Evolutionary conservation across 2,113 vertebrate species (phyloP).

Genomic region (Ondatra zibethicus): DNA sequence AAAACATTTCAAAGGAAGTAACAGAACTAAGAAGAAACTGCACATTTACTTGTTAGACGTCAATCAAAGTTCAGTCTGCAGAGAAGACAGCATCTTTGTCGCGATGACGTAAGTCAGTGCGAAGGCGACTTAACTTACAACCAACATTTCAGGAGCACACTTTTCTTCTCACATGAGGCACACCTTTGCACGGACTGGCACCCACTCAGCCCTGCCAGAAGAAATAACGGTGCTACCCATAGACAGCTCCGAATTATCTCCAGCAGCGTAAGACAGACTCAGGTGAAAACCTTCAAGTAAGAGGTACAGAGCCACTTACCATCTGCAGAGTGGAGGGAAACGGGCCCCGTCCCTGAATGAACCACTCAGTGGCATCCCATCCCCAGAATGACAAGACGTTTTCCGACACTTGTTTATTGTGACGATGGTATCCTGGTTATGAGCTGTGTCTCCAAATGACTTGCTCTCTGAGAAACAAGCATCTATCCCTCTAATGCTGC

Average conservation of each 20-base stretch:
- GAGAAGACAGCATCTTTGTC: conserved; percentile 17
- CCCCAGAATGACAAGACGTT: conserved; percentile 12
- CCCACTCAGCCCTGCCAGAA: neutral
- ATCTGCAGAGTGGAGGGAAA: conserved; percentile 45
- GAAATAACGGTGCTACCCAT: conserved; percentile 43
- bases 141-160: neutral
- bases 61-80: conserved; percentile 56
- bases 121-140: conserved; percentile 19
- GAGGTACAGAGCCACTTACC: conserved; percentile 11
- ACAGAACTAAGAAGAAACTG: conserved; percentile 11
- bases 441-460: conserved; percentile 58
- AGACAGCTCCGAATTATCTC: conserved; percentile 5
- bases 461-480: conserved; percentile 68
- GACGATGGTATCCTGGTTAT: neutral
- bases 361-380: neutral
- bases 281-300: conserved; percentile 30
- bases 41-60: conserved; percentile 34
- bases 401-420: conserved; percentile 59
- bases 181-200: neutral
- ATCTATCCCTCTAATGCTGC: conserved; percentile 46
- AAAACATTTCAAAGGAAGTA: conserved; percentile 1
- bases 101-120: conserved; percentile 35
- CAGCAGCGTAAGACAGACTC: neutral
- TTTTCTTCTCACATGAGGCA: neutral
- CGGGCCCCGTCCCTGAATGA: conserved; percentile 4